Evolutionary conservation across 2,797 vertebrate genomes (phyloP).

Genomic region (Glyptemys insculpta): DNA sequence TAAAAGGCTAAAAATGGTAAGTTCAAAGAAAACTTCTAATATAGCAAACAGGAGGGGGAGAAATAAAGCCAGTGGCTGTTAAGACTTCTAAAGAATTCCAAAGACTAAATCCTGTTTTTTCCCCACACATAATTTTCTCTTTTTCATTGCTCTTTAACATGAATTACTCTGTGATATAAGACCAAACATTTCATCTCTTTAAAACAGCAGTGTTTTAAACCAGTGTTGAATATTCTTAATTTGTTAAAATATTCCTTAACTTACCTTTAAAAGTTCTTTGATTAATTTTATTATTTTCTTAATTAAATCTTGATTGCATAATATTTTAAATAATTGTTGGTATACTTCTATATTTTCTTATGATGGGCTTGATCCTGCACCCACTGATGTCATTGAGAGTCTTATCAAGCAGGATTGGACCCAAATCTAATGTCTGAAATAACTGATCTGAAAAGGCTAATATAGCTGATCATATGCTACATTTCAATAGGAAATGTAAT

Average conservation of each 20-base stretch:
- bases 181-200: not conserved
- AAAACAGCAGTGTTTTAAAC: not conserved
- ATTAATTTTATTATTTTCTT: not conserved
- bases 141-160: slow-evolving; percentile 13
- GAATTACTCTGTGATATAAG: not conserved
- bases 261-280: slow-evolving; percentile 1
- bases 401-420: not conserved
- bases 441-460: not conserved
- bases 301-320: slow-evolving; percentile 28
- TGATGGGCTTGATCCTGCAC: not conserved
- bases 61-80: not conserved
- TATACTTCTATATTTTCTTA: not conserved
- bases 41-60: not conserved
- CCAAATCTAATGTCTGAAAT: not conserved
- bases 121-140: not conserved
- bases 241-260: not conserved
- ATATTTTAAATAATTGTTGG: slow-evolving; percentile 14
- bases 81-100: slow-evolving; percentile 7
- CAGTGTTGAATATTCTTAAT: not conserved
- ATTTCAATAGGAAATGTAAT: not conserved
- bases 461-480: not conserved
- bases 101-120: not conserved
- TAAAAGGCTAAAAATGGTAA: not conserved
- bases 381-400: not conserved
- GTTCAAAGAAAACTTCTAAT: slow-evolving; percentile 32